Evolutionary conservation across 2,888 invertebrate genomes (phyloP), one percentile per base, ranked within the genome.

Genomic region (Cosmia trapezina): DNA sequence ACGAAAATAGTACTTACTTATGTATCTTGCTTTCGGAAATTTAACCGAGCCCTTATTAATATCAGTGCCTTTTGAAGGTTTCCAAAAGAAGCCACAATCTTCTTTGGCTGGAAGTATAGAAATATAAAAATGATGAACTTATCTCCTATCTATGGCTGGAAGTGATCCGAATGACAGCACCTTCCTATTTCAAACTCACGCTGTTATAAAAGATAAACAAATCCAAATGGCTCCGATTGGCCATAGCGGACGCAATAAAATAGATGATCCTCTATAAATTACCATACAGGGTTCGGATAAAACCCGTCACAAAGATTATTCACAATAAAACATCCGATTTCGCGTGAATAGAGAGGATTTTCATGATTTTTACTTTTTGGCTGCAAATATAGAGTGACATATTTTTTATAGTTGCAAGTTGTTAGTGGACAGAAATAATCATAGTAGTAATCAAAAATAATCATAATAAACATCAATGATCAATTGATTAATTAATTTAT

Each of bases 231-330:
- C 33, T 62, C 41, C 61, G 69, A 73, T 73, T 57, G 76, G 49
- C 65, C 63, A 63, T 63, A 82, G 64, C 70, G 71, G 68, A 60
- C 49, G 70, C 80, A 66, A 82, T 83, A 83, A 85, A 83, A 76
- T 71, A 76, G 85, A 82, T 73, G 73, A 83, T 79, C 73, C 70
- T 53, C 80, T 61, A 83, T 83, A 78, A 73, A 76, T 80, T 78
- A 82, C 67, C 67, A 74, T 83, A 72, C 61, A 65, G 67, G 73
- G 84, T 56, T 83, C 72, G 76, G 70, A 59, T 76, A 76, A 68
- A 78, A 56, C 64, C 73, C 77, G 68, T 85, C 68, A 76, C 73
- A 82, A 75, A 80, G 77, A 80, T 80, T 82, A 80, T 82, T 82
- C 77, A 67, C 70, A 75, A 83, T 83, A 85, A 85, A 82, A 73